phyloP scores from a whole-genome alignment of 2,113 vertebrate species.

The Aepyceros melampus region DNA sequence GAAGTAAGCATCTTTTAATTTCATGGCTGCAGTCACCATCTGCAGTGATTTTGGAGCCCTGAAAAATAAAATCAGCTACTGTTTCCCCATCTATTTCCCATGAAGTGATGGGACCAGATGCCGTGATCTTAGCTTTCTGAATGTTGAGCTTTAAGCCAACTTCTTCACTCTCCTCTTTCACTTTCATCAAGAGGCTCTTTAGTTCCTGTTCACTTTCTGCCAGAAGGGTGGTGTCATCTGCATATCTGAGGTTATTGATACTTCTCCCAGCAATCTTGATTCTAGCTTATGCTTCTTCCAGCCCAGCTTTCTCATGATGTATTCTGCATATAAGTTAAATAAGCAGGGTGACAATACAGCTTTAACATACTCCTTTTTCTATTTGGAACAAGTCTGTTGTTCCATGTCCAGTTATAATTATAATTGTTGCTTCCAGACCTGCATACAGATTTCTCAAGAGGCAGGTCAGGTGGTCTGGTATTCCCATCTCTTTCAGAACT shows the following conservation, averaged over 20 bases:
- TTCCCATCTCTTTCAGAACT: neutral
- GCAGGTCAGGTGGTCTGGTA: neutral
- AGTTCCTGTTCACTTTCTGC: neutral
- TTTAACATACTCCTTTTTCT: neutral
- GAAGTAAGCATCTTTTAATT: neutral
- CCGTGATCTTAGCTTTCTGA: neutral
- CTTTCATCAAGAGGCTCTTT: neutral
- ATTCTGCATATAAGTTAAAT: neutral
- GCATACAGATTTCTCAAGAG: neutral
- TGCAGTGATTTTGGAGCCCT: neutral
- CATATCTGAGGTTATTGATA: neutral
- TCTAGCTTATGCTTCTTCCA: neutral
- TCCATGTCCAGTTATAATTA: neutral
- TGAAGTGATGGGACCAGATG: neutral
- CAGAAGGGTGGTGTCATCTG: neutral
- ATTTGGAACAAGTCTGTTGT: neutral
- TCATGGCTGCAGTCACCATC: neutral
- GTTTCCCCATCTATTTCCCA: neutral
- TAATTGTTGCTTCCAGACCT: neutral
- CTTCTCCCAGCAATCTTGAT: neutral
- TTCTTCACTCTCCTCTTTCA: neutral
- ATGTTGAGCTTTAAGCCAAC: neutral
- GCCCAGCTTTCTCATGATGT: neutral
- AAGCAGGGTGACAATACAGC: neutral
- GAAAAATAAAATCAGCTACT: neutral